Evolutionary conservation across 2,888 invertebrate species (phyloP).

Genomic region (Epistrophe grossulariae): DNA sequence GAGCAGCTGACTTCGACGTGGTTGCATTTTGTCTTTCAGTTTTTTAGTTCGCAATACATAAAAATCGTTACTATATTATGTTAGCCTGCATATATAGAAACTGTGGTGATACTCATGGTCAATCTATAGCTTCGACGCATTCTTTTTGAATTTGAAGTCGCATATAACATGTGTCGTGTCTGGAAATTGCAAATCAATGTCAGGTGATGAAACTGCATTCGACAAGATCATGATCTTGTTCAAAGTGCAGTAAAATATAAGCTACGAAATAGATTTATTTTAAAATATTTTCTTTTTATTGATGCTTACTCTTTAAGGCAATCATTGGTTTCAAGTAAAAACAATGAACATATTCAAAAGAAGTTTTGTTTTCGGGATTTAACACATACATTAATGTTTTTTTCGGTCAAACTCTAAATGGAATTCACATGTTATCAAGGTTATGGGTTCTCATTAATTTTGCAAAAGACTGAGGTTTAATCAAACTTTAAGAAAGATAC

Average conservation of each 20-base stretch:
- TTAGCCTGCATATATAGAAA: neutral
- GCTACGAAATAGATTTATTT: slow-evolving; percentile 9
- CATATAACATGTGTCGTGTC: slow-evolving; percentile 34
- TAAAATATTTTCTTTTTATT: neutral
- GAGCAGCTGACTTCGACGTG: too few species aligned
- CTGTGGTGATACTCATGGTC: neutral
- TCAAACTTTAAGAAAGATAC: too few species aligned
- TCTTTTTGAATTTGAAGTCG: slow-evolving; percentile 39
- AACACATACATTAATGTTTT: too few species aligned
- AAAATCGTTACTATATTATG: neutral
- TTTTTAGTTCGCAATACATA: neutral
- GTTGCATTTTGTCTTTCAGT: neutral
- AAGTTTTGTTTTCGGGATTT: too few species aligned
- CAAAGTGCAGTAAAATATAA: slow-evolving; percentile 24
- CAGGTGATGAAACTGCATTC: slow-evolving; percentile 48
- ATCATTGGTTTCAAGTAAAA: neutral
- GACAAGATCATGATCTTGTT: slow-evolving; percentile 64
- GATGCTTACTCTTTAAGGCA: neutral
- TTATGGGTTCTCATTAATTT: too few species aligned
- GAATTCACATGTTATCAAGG: too few species aligned
- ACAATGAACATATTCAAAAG: neutral
- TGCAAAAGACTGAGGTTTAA: too few species aligned
- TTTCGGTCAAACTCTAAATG: too few species aligned
- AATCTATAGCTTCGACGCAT: slow-evolving; percentile 53
- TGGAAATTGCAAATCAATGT: slow-evolving; percentile 56